A percentile compares a stretch with the other conserved stretches of the same genome.
These are phyloP conservation scores for Melanotaenia parkinsoni DNA, from an alignment of 2,797 vertebrate genomes.

Conservation along the genomic window DNA sequence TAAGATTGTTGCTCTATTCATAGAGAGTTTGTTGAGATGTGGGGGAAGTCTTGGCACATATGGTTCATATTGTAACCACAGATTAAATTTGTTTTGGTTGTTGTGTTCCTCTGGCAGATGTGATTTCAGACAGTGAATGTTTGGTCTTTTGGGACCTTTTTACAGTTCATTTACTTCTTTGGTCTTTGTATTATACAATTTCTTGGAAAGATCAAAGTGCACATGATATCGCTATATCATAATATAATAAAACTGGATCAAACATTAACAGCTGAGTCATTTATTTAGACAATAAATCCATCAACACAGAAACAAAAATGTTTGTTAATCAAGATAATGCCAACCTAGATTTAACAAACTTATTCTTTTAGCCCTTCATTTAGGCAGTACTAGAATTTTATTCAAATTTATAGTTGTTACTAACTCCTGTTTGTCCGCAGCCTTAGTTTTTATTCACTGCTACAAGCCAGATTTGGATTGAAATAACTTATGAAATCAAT, in stretches of 20 bases:
- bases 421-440: background rate
- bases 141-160: slow-evolving; percentile 37
- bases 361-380: background rate
- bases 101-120: slow-evolving; percentile 34
- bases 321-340: background rate
- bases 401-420: background rate
- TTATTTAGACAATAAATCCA: background rate
- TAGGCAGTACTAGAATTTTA: background rate
- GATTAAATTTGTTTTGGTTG: slow-evolving; percentile 36
- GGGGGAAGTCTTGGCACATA: slow-evolving; percentile 39
- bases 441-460: background rate
- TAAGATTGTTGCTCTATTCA: slow-evolving; percentile 13
- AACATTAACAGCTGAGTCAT: background rate
- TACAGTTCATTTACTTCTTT: slow-evolving; percentile 25
- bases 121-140: slow-evolving; percentile 43
- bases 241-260: background rate
- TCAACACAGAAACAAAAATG: background rate
- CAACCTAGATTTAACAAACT: too few relatives aligned
- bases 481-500: background rate
- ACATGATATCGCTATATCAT: background rate
- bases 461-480: background rate
- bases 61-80: slow-evolving; percentile 56
- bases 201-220: background rate
- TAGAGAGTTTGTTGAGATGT: slow-evolving; percentile 8
- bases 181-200: slow-evolving; percentile 23